phyloP scores from a whole-genome alignment of 2,888 invertebrate genomes.

The Eupithecia exiguata region DNA sequence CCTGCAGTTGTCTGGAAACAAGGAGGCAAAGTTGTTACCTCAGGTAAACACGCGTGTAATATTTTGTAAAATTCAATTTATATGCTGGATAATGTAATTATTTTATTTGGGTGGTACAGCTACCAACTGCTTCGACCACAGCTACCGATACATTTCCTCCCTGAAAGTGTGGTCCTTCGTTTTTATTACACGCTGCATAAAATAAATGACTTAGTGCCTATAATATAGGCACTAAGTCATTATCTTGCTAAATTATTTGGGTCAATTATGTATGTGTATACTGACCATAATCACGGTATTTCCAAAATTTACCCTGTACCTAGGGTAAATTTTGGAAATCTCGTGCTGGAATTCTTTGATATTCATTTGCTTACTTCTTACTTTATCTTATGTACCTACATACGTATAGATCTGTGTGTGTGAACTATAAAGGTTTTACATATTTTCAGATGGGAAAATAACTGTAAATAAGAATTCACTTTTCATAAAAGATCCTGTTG shows the following conservation, averaged over 20 bases:
- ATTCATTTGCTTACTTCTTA: too few relatives aligned
- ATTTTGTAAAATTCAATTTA: not conserved
- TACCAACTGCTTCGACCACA: not conserved
- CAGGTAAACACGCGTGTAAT: conserved; percentile 13
- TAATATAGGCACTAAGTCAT: not conserved
- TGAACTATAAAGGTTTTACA: not conserved
- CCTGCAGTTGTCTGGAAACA: conserved; percentile 43
- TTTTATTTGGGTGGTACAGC: not conserved
- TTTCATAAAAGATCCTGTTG: conserved; percentile 39
- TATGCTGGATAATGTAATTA: not conserved
- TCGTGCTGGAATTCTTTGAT: not conserved
- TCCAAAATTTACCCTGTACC: too few relatives aligned
- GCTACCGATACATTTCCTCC: too few relatives aligned
- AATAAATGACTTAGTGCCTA: too few relatives aligned
- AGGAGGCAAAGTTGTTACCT: conserved; percentile 14
- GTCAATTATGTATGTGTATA: too few relatives aligned
- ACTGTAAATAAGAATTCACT: conserved; percentile 30
- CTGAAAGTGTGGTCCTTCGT: too few relatives aligned
- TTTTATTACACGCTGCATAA: too few relatives aligned
- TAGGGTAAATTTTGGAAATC: too few relatives aligned
- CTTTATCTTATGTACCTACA: not conserved
- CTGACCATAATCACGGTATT: too few relatives aligned
- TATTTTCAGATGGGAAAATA: conserved; percentile 41
- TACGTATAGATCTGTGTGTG: not conserved
- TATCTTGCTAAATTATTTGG: not conserved